Evolutionary conservation across 2,888 invertebrate genomes (phyloP), one percentile per base, ranked within the genome.

Genomic region (Euspilapteryx auroguttella): DNA sequence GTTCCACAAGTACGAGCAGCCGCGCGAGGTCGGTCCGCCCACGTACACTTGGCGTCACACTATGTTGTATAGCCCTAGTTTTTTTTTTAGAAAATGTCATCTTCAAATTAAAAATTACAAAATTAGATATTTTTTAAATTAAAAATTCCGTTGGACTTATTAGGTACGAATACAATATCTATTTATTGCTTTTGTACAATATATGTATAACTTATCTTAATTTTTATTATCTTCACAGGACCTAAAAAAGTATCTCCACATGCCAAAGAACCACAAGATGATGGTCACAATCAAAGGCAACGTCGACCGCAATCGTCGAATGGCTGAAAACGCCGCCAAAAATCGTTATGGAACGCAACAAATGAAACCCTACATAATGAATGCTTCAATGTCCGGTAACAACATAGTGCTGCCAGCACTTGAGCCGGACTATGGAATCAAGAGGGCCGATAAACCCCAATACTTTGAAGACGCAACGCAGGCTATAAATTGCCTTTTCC

Each of bases 1-100:
- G 8, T 84, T 85, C 47, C 63, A 78, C 0, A 80, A 81, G 41
- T 78, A 78, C 30, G 59, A 73, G 7, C 43, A 47, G 27, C 56
- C 78, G 28, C 68, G 55, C 42, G 43, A 63, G 55, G 69, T 68
- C 41, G 55, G 52, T 4, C 28, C 10, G n/a, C n/a, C n/a, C n/a
- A n/a, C 25, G 9, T 11, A 25, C 2, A 22, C n/a, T 14, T 24
- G 24, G 12, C 12, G 13, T n/a, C 3, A 12, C 6, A 8, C 12
- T 10, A 25, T 24, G 11, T n/a, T n/a, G n/a, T n/a, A n/a, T n/a
- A n/a, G n/a, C n/a, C n/a, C n/a, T n/a, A n/a, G n/a, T n/a, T n/a
- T n/a, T n/a, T n/a, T n/a, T n/a, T n/a, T n/a, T n/a, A n/a, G n/a
- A n/a, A n/a, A n/a, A n/a, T n/a, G n/a, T n/a, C n/a, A n/a, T n/a